Percentiles rank a stretch among this genome's conserved stretches.
phyloP scores from a whole-genome alignment of 2,797 vertebrate genomes.

The Morelia viridis region DNA sequence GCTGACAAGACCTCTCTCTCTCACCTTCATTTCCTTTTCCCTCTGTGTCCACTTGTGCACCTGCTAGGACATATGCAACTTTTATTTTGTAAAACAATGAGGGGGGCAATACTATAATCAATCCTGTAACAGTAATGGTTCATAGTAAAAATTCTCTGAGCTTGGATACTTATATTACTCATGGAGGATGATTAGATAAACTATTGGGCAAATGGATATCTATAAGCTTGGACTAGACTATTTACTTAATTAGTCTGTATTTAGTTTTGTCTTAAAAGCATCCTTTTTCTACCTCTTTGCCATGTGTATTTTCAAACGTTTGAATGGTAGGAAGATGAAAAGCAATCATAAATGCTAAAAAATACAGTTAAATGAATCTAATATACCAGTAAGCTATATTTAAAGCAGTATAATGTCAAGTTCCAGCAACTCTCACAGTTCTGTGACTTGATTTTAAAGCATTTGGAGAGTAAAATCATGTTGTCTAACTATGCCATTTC shows the following conservation, averaged over 20 bases:
- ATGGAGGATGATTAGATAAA: not conserved
- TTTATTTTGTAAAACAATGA: not conserved
- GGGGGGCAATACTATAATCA: not conserved
- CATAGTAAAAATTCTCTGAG: not conserved
- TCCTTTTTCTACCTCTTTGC: not conserved
- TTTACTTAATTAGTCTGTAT: not conserved
- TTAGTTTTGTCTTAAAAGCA: not conserved
- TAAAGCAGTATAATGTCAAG: not conserved
- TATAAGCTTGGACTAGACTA: not conserved
- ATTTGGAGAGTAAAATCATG: not conserved
- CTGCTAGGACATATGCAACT: not conserved
- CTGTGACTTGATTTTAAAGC: not conserved
- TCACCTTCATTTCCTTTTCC: conserved; percentile 1
- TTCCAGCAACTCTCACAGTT: not conserved
- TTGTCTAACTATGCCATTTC: not conserved
- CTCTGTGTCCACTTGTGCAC: not conserved
- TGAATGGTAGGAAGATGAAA: not conserved
- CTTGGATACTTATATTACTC: not conserved
- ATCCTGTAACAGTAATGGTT: not conserved
- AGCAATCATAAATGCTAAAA: not conserved
- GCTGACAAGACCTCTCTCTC: not conserved
- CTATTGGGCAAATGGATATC: not conserved
- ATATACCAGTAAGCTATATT: not conserved
- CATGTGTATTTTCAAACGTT: not conserved
- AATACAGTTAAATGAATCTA: not conserved